phyloP scores from a whole-genome alignment of 2,113 vertebrate species.

The Callochromis pleurospilus region DNA sequence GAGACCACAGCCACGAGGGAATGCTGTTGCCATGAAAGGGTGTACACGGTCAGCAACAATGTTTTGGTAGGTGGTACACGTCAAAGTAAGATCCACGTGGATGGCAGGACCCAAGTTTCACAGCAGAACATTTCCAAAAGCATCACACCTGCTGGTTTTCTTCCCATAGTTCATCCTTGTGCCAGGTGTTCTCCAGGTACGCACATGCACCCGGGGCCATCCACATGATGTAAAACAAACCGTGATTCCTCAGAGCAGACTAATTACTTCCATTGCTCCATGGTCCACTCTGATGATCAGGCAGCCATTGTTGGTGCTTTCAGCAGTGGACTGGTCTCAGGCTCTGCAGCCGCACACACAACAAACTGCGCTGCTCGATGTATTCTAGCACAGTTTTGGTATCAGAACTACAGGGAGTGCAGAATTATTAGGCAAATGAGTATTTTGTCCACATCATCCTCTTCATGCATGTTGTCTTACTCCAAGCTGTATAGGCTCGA shows the following conservation, averaged over 20 bases:
- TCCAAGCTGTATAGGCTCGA: no score
- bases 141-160: background rate
- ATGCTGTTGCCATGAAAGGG: background rate
- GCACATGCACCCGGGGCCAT: background rate
- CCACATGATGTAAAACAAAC: background rate
- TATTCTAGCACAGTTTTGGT: background rate
- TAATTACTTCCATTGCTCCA: background rate
- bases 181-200: background rate
- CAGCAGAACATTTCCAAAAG: background rate
- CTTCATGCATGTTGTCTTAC: no score
- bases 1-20: background rate
- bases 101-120: background rate
- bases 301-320: background rate
- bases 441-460: no score
- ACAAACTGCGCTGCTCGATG: background rate
- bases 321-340: background rate
- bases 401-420: background rate
- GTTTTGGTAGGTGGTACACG: accelerated
- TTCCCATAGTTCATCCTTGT: background rate
- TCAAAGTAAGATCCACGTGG: background rate
- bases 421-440: no score
- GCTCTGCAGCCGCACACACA: background rate
- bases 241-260: accelerated
- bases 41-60: background rate
- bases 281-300: background rate